phyloP scores from a whole-genome alignment of 2,113 vertebrate species.

The Narcine bancroftii region DNA sequence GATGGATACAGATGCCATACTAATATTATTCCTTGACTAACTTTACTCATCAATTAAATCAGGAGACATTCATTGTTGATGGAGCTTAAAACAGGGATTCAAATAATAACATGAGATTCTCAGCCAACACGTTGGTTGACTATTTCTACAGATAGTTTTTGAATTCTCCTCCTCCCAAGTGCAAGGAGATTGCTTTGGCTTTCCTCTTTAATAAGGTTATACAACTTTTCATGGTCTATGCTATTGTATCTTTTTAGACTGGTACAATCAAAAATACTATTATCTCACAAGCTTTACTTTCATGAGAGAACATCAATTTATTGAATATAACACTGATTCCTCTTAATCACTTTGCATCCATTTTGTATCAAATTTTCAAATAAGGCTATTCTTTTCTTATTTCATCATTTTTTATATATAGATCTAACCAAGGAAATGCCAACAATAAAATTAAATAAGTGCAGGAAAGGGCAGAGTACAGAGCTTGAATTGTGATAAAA shows the following conservation, averaged over 20 bases:
- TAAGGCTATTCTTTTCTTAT: neutral
- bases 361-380: neutral
- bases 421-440: neutral
- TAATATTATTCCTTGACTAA: neutral
- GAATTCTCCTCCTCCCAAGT: neutral
- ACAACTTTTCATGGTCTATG: neutral
- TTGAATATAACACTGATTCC: neutral
- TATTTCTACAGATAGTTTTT: neutral
- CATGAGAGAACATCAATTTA: neutral
- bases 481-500: neutral
- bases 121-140: neutral
- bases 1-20: too few relatives aligned
- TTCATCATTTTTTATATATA: neutral
- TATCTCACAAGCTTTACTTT: neutral
- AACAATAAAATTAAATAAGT: neutral
- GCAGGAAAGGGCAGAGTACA: neutral
- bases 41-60: neutral
- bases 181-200: neutral
- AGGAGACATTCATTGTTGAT: neutral
- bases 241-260: neutral
- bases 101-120: neutral
- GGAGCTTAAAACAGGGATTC: neutral
- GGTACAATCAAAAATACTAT: neutral
- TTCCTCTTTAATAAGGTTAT: neutral
- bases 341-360: neutral